Evolutionary conservation across 2,113 vertebrate genomes (phyloP).

Genomic region (Fukomys damarensis): DNA sequence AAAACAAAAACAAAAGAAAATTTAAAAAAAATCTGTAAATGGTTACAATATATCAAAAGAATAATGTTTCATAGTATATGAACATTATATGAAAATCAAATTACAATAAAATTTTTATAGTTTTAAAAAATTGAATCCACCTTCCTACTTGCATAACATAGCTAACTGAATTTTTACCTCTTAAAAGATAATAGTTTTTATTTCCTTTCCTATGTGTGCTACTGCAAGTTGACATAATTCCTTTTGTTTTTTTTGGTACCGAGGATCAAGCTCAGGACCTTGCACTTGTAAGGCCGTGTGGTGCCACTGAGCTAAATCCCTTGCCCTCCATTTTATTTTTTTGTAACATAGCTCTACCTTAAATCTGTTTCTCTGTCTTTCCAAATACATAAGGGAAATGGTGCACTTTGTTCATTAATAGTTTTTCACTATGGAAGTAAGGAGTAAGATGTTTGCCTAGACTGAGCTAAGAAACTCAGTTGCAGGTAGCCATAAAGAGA

Average conservation of each 20-base stretch:
- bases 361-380: neutral
- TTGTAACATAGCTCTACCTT: neutral
- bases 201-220: conserved; percentile 8
- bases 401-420: neutral
- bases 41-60: too few relatives aligned
- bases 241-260: conserved; percentile 45
- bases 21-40: too few relatives aligned
- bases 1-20: too few relatives aligned
- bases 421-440: neutral
- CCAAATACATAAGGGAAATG: neutral
- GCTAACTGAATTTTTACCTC: conserved; percentile 14
- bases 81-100: too few relatives aligned
- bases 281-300: too few relatives aligned
- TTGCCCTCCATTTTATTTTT: conserved; percentile 33
- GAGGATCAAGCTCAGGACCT: too few relatives aligned
- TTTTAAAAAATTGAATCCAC: too few relatives aligned
- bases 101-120: too few relatives aligned
- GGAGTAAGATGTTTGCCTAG: neutral
- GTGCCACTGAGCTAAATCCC: too few relatives aligned
- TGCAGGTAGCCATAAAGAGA: neutral
- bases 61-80: too few relatives aligned
- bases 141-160: conserved; percentile 2
- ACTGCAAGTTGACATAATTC: neutral
- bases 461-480: neutral
- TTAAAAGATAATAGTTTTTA: neutral